phyloP scores from a whole-genome alignment of 2,888 invertebrate species.

The Cheilosia soror region DNA sequence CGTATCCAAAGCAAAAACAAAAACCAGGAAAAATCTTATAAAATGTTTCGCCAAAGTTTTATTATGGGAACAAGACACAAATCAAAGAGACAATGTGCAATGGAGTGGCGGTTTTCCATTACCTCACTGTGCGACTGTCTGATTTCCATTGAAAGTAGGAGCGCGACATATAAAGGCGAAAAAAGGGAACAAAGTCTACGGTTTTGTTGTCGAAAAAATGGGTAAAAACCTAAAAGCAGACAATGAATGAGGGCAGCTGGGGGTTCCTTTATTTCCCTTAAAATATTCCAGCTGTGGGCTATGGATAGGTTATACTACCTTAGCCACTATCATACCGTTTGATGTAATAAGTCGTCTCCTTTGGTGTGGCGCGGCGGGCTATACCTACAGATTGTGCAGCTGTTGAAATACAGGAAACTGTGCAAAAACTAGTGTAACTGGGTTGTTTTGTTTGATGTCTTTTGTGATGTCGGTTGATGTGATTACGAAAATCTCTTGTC shows the following conservation, averaged over 20 bases:
- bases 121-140: constrained; percentile 49
- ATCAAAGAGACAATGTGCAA: constrained; percentile 72
- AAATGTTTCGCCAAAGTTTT: constrained; percentile 64
- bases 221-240: constrained; percentile 1
- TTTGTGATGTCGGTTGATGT: constrained; percentile 50
- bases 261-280: constrained; percentile 57
- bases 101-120: constrained; percentile 61
- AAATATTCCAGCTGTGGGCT: constrained; percentile 53
- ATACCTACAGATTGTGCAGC: constrained; percentile 21
- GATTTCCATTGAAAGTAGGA: constrained; percentile 71
- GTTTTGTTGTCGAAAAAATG: neutral
- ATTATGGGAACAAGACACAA: constrained; percentile 73
- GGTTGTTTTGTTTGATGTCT: constrained; percentile 57
- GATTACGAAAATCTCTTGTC: constrained; percentile 70
- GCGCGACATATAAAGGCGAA: constrained; percentile 35
- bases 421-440: constrained; percentile 50
- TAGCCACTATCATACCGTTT: constrained; percentile 16
- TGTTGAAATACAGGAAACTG: constrained; percentile 71
- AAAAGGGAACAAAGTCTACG: constrained; percentile 49
- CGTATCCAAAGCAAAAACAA: constrained; percentile 35
- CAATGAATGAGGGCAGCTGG: constrained; percentile 52
- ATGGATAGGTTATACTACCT: constrained; percentile 17
- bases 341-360: constrained; percentile 22
- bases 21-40: constrained; percentile 55
- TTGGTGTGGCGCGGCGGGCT: neutral